Percentiles rank a stretch among this genome's conserved stretches.
Evolutionary conservation across 2,888 invertebrate species (phyloP).

Genomic region (Drosophila trichaetosa): DNA sequence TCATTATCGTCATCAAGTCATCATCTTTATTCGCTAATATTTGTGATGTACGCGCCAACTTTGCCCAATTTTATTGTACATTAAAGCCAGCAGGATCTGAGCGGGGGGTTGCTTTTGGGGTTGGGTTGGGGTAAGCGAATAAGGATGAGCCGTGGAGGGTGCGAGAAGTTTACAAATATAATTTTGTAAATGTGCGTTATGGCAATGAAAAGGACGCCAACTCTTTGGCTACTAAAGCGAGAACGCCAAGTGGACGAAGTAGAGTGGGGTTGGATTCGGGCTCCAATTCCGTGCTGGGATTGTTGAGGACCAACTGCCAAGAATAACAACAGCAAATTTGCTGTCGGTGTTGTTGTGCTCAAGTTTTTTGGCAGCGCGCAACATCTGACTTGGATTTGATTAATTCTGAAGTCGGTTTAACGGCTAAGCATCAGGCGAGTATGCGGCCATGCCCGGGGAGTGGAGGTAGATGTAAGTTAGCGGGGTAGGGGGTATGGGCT

Average conservation of each 20-base stretch:
- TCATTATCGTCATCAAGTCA: constrained; percentile 76
- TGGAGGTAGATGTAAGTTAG: background rate
- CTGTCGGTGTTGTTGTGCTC: constrained; percentile 60
- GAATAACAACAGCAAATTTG: constrained; percentile 68
- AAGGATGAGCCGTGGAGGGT: constrained; percentile 19
- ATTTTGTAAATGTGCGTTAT: constrained; percentile 79
- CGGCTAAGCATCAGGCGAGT: constrained; percentile 57
- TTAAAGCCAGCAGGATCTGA: constrained; percentile 58
- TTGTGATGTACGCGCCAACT: constrained; percentile 76
- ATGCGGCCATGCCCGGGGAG: background rate
- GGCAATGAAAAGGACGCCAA: constrained; percentile 70
- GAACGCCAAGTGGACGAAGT: constrained; percentile 34
- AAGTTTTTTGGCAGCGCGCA: constrained; percentile 77
- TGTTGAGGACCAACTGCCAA: constrained; percentile 53
- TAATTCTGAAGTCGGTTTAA: constrained; percentile 80
- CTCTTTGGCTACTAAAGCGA: constrained; percentile 54
- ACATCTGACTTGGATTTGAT: constrained; percentile 78
- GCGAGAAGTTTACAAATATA: constrained; percentile 75
- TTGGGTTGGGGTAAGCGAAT: background rate
- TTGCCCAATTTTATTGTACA: constrained; percentile 75
- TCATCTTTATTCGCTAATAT: constrained; percentile 79
- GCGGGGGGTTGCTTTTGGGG: background rate
- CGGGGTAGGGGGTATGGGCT: too few species aligned
- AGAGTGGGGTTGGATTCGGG: constrained; percentile 3
- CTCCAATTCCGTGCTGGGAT: constrained; percentile 8